These are phyloP conservation scores for Plumapathes pennacea DNA, from an alignment of 92 coral and sea anemone genomes.

Conservation along the genomic window DNA sequence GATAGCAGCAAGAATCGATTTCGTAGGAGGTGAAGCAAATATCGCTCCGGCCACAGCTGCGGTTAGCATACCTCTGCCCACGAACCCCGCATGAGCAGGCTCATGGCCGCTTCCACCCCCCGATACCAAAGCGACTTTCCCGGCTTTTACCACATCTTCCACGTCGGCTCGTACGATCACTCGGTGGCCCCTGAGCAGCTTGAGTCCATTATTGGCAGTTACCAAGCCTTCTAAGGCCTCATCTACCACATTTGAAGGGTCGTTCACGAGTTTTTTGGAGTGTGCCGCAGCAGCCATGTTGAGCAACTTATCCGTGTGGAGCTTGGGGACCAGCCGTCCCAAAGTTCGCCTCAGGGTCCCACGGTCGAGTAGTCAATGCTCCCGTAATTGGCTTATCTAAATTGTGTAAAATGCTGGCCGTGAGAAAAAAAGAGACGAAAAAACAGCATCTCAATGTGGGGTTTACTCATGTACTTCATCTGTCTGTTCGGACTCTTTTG, in stretches of 20 bases:
- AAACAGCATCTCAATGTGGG: too few species aligned
- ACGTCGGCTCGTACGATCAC: conserved; percentile 80
- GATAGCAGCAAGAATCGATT: conserved; percentile 87
- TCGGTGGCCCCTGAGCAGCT: conserved; percentile 76
- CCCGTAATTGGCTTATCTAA: too few species aligned
- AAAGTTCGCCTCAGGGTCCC: too few species aligned
- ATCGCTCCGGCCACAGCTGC: conserved; percentile 97
- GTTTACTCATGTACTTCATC: too few species aligned
- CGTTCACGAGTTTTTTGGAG: conserved; percentile 79
- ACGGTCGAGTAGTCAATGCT: too few species aligned
- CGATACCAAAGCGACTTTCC: conserved; percentile 77
- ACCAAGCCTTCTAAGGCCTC: conserved; percentile 94
- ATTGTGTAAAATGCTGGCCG: too few species aligned
- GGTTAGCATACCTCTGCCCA: conserved; percentile 91
- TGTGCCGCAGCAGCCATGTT: conserved; percentile 52
- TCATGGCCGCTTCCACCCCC: conserved; percentile 99
- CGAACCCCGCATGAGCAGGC: conserved; percentile 92
- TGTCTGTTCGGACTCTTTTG: too few species aligned
- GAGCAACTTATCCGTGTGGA: background rate
- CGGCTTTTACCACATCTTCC: conserved; percentile 64
- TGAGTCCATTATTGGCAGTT: conserved; percentile 74
- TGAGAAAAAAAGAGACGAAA: too few species aligned
- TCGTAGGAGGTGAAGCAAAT: conserved; percentile 95
- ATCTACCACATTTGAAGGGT: conserved; percentile 71
- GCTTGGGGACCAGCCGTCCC: too few species aligned